Evolutionary conservation across 2,797 vertebrate genomes (phyloP), one percentile per base, ranked within the genome.

Genomic region (Pampus argenteus): DNA sequence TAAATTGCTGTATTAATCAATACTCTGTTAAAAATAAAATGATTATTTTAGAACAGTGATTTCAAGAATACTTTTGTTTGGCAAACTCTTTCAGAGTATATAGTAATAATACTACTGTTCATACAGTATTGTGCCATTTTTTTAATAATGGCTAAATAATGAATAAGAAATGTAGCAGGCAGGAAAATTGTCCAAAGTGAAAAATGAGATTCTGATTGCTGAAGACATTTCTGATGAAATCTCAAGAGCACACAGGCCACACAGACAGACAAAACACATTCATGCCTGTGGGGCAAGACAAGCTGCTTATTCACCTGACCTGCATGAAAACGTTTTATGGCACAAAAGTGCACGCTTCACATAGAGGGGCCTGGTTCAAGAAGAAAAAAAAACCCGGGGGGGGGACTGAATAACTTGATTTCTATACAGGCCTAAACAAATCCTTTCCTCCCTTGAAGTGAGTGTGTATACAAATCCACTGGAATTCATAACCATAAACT

Each of bases 81-180:
- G 83, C 82, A 85, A 81, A 85, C 81, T 85, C 78, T 87, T 83
- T 84, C 49, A 85, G 80, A 88, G 78, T 70, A 20, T 45, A 67
- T 52, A 80, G 38, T 71, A 61, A 73, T 87, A 75, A 74, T 69
- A 87, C 82, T 91, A 77, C 74, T 92, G 90, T 78, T 77, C 73
- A 82, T 81, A 79, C 80, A 88, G 78, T 63, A 57, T 44, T 79
- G 15, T 75, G 82, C 72, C 81, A 64, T 66, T 66, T 74, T 66
- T 74, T 62, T 68, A 62, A 40, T n/a, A 14, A 86, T 28, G 74
- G 76, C 81, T 55, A 9, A 58, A 56, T 23, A 23, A 55, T 29
- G 31, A 66, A 44, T 22, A 50, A 74, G 63, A 86, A 78, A 81
- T 49, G 65, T 66, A 74, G 45, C 61, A 67, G 76, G 48, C 25